Evolutionary conservation across 2,888 invertebrate species (phyloP).

Genomic region (Ptilodon capucinus): DNA sequence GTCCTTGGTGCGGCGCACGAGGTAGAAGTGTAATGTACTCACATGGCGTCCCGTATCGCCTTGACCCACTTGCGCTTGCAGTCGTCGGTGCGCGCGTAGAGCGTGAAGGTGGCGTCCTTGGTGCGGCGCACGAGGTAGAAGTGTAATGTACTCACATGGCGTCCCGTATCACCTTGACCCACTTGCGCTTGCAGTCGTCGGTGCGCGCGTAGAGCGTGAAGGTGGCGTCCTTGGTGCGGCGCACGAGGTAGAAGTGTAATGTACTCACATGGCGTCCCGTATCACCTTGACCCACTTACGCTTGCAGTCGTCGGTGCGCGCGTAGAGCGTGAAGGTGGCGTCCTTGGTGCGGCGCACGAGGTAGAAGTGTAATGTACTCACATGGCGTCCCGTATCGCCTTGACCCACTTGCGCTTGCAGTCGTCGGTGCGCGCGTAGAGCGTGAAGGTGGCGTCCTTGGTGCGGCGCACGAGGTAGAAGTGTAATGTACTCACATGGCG

Average conservation of each 20-base stretch:
- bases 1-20: conserved; percentile 91
- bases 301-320: conserved; percentile 93
- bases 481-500: no score
- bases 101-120: conserved; percentile 92
- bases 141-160: no score
- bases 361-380: conserved; percentile 91
- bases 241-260: conserved; percentile 92
- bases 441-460: conserved; percentile 92
- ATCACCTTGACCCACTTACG: conserved; percentile 96
- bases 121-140: conserved; percentile 93
- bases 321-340: conserved; percentile 94
- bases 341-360: conserved; percentile 91
- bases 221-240: conserved; percentile 90
- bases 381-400: conserved; percentile 93
- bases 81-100: conserved; percentile 94
- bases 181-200: conserved; percentile 93
- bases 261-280: no score
- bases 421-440: conserved; percentile 95
- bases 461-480: conserved; percentile 92
- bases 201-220: conserved; percentile 95
- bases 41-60: conserved; percentile 92
- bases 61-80: conserved; percentile 96
- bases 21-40: conserved; percentile 91
- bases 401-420: conserved; percentile 94
- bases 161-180: conserved; percentile 95